Base-by-base conservation (phyloP, 2,113 vertebrate genomes). In the Hippotragus niger region DNA sequence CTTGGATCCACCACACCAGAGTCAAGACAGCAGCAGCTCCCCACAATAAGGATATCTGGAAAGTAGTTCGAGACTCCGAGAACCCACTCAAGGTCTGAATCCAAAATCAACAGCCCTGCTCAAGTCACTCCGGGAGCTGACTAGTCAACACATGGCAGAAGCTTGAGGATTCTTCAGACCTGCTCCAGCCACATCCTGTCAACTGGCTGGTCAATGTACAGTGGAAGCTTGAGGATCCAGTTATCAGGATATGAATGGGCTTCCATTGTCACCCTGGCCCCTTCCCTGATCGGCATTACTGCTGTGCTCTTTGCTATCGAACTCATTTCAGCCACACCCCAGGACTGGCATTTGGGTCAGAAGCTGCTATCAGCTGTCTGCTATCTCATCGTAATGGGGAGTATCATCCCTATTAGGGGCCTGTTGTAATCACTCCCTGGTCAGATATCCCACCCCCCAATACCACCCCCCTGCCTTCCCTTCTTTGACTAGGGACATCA, bases 381-480 rank as follows among this genome's bases (percentile, higher is more conserved):
- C 29, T 62, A 62, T 62, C 60, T 62, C 60, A 15, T 62, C 14
- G 0, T 62, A 33, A 14, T 33, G 6, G 29, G 29, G 29, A 33
- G 14, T 62, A 62, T 62, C 60, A 33, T 62, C 14, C 60, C 14
- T 62, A 62, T 33, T 33, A 62, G 6, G 13, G 14, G 60, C 60
- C 60, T 62, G 60, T 62, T 62, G 60, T 62, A 62, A 62, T 62
- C 60, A 33, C 60, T 62, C 60, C 29, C 60, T 0, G 3, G 29
- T 62, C 60, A 33, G 60, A 33, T 16, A 62, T 62, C 60, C 14
- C 29, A 15, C 14, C 29, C 2, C 58, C 2, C 29, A 31, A 31
- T 13, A 1, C 14, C 13, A 1, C 13, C 1, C 60, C 60, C 3
- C 14, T 9, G 2, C 29, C 60, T 62, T 33, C 31, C 14, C 14